Evolutionary conservation across 2,888 invertebrate species (phyloP), one percentile per base, ranked within the genome.

Genomic region (Pseudococcus jackbeardsleyi): DNA sequence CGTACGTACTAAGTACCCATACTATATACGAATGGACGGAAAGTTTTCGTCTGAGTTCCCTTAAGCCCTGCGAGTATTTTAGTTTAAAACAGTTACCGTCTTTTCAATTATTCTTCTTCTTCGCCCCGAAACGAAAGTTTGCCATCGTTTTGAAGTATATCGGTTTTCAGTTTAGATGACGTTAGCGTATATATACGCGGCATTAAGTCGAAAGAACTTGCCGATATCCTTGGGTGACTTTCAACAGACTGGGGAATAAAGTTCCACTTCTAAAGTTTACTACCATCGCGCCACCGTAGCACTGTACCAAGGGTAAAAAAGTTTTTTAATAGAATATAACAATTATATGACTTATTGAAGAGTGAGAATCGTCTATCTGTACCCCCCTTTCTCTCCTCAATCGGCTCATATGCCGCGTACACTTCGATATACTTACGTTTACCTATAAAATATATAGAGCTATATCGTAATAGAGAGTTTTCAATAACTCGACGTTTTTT

Each of bases 201-300:
- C 46, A 82, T 82, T 46, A 82, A 82, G 79, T 82, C 9, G 33
- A 82, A 82, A 46, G 42, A 82, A 46, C 19, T 82, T 82, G 79
- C 79, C 79, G 79, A 82, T 82, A 82, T 82, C 79, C 79, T 82
- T 82, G 79, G 79, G 79, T 82, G 79, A 82, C 79, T 82, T 82
- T 82, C 79, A 46, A 19, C 79, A 82, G 79, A 82, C 79, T 42
- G 46, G 79, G 79, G 46, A 82, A 82, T 82, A 82, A 82, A 82
- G 79, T 82, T 82, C 39, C 79, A 82, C 46, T 42, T 82, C 46
- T 82, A 82, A 82, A 82, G 46, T 82, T 82, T 12, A 64, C 64
- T 22, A 64, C 19, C 3, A 19, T 19, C 7, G 22, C 19, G 19
- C 64, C 12, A 64, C 59, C 15, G n/a, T 8, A 5, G n/a, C n/a